phyloP scores from a whole-genome alignment of 1,140 invertebrate genomes.

The Lasioglossum baleicum region DNA sequence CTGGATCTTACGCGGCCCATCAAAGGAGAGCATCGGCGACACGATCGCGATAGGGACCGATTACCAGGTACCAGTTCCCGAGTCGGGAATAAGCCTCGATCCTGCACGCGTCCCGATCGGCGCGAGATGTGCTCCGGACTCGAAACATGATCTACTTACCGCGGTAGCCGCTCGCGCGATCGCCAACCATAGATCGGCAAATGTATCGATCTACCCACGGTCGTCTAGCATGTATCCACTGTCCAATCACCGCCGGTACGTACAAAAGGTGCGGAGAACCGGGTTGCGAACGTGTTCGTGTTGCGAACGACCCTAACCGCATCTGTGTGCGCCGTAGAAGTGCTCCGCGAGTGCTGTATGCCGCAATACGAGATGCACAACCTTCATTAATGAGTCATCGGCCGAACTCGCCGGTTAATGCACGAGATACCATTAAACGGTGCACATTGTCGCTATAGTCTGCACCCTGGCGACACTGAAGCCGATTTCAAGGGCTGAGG shows the following conservation, averaged over 20 bases:
- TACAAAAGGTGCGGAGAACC: conserved; percentile 41
- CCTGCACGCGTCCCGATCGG: conserved; percentile 18
- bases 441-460: neutral
- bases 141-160: conserved; percentile 48
- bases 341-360: conserved; percentile 43
- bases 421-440: conserved; percentile 49
- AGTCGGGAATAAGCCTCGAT: conserved; percentile 52
- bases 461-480: neutral
- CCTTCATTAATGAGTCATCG: conserved; percentile 71
- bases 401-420: conserved; percentile 50
- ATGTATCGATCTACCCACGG: conserved; percentile 45
- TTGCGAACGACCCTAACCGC: conserved; percentile 29
- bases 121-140: conserved; percentile 5
- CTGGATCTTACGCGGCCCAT: conserved; percentile 37
- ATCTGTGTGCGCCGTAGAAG: conserved; percentile 28
- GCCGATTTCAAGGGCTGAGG: too few species aligned
- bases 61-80: conserved; percentile 45
- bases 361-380: conserved; percentile 60
- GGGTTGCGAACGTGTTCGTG: conserved; percentile 32
- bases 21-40: conserved; percentile 55
- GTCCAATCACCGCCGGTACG: conserved; percentile 40
- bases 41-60: conserved; percentile 42
- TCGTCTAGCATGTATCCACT: conserved; percentile 32
- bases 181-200: conserved; percentile 42
- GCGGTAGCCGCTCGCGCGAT: conserved; percentile 44